Conservation (phyloP, 2,113 vertebrate genomes). For the Sinocyclocheilus rhinocerous region DNA sequence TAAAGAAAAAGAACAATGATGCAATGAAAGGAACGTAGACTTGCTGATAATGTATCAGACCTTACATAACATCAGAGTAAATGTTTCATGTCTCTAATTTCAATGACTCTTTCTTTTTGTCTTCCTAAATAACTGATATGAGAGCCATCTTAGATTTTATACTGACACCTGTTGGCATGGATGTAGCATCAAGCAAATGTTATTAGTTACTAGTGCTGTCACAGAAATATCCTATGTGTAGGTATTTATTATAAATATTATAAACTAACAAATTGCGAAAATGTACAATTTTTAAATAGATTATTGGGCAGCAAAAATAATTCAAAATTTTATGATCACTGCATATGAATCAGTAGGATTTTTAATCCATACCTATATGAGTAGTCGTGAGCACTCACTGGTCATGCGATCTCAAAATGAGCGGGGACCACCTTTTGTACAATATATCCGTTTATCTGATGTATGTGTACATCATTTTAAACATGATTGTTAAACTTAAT, state of each 20-base stretch:
- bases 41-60: not conserved
- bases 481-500: not conserved
- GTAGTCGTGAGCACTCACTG: too few species aligned
- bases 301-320: too few species aligned
- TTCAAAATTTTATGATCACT: too few species aligned
- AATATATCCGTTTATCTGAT: not conserved
- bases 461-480: not conserved
- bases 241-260: too few species aligned
- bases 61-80: not conserved
- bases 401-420: too few species aligned
- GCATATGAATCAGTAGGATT: too few species aligned
- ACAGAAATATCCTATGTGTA: not conserved
- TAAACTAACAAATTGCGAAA: too few species aligned
- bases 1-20: constrained; percentile 62
- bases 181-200: not conserved
- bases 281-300: too few species aligned
- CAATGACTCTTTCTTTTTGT: not conserved
- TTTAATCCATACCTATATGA: too few species aligned
- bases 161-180: not conserved
- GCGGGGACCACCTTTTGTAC: too few species aligned
- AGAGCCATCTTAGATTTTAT: not conserved
- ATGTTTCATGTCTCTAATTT: not conserved
- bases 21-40: constrained; percentile 46
- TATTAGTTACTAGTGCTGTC: not conserved
- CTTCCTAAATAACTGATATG: not conserved